phyloP scores from a whole-genome alignment of 2,797 vertebrate species.

The Furcifer pardalis region DNA sequence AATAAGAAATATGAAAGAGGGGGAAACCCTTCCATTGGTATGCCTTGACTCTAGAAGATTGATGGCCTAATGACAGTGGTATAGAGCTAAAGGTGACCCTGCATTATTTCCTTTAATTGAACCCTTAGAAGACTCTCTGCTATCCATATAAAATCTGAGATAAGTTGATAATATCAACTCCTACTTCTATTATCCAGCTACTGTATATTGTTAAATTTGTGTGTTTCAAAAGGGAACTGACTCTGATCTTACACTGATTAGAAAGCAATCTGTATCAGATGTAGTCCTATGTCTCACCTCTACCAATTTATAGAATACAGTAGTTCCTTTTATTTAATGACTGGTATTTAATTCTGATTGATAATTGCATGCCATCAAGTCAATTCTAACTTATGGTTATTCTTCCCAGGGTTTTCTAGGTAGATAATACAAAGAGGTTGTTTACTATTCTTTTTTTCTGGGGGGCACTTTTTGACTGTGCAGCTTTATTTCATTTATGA shows the following conservation, averaged over 20 bases:
- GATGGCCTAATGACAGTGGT: slow-evolving; percentile 15
- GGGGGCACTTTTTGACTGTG: too few species aligned
- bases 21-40: slow-evolving; percentile 47
- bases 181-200: slow-evolving; percentile 14
- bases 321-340: not conserved
- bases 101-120: slow-evolving; percentile 33
- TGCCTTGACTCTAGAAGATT: slow-evolving; percentile 48
- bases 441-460: too few species aligned
- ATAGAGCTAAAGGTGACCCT: slow-evolving; percentile 3
- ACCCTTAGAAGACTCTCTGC: slow-evolving; percentile 6
- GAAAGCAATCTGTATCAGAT: slow-evolving; percentile 15
- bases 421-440: not conserved
- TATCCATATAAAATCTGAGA: slow-evolving; percentile 12
- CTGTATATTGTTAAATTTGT: not conserved
- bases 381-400: too few species aligned
- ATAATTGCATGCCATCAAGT: too few species aligned
- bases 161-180: slow-evolving; percentile 3
- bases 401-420: too few species aligned
- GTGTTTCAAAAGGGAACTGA: slow-evolving; percentile 17
- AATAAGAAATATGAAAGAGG: slow-evolving; percentile 60
- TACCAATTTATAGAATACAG: not conserved
- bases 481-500: not conserved
- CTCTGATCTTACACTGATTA: not conserved
- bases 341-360: slow-evolving; percentile 21
- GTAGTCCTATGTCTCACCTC: not conserved